A percentile compares a stretch with the other conserved stretches of the same genome.
These are phyloP conservation scores for Antrozous pallidus DNA, from an alignment of 2,797 vertebrate genomes.

Conservation along the genomic window DNA sequence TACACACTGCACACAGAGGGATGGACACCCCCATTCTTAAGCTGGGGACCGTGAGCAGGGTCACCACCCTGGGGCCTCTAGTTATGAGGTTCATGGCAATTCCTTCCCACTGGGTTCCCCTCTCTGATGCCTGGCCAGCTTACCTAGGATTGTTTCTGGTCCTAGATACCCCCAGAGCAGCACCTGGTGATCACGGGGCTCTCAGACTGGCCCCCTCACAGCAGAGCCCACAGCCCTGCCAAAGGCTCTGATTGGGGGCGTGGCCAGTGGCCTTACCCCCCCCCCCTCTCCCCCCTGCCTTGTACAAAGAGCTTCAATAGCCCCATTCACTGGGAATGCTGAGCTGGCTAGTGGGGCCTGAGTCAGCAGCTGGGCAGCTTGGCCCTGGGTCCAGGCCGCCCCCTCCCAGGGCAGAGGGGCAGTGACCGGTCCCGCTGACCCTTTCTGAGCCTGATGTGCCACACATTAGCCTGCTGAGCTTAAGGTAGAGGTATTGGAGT, in stretches of 20 bases:
- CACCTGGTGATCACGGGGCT: background rate
- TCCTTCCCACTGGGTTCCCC: background rate
- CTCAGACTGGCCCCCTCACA: background rate
- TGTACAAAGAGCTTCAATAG: conserved; percentile 51
- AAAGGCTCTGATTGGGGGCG: conserved; percentile 60
- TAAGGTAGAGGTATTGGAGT: accelerated
- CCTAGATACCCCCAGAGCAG: background rate
- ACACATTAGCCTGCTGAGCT: background rate
- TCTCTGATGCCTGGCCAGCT: background rate
- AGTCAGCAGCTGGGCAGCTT: conserved; percentile 51
- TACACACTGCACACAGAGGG: background rate
- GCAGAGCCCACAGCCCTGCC: background rate
- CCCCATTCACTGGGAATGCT: conserved; percentile 49
- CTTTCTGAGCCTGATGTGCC: background rate
- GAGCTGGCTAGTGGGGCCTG: conserved; percentile 45
- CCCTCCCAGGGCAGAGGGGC: background rate
- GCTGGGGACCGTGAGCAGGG: accelerated
- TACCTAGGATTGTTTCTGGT: conserved; percentile 34
- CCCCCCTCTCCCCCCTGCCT: too few species aligned
- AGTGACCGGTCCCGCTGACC: background rate
- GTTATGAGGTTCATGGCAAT: background rate
- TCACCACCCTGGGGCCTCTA: background rate
- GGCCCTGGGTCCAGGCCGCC: background rate
- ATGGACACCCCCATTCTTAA: background rate
- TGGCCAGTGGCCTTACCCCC: conserved; percentile 10